These are phyloP conservation scores for Heterodera carotae DNA, from an alignment of 1,140 invertebrate species.

Conservation along the genomic window DNA sequence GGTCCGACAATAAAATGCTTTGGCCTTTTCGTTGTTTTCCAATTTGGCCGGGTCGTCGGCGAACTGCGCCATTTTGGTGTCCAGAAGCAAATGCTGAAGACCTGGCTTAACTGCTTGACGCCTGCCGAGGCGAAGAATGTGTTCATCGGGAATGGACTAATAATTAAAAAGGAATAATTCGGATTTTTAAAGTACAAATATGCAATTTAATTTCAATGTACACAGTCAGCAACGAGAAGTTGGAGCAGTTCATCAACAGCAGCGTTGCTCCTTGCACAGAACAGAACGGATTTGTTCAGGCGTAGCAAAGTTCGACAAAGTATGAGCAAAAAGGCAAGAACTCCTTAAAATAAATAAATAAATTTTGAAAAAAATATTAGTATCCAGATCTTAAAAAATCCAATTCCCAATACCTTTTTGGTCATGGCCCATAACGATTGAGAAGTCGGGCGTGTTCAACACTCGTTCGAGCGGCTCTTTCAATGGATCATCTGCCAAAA, in stretches of 20 bases:
- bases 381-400: no score
- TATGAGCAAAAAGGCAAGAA: neutral
- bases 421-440: neutral
- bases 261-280: conserved; percentile 3
- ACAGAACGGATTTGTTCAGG: neutral
- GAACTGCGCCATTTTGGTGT: conserved; percentile 1
- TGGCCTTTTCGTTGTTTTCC: neutral
- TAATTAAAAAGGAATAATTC: neutral
- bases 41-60: neutral
- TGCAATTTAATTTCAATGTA: neutral
- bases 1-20: conserved; percentile 3
- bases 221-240: neutral
- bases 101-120: neutral
- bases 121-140: neutral
- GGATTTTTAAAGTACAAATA: neutral
- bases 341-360: neutral
- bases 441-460: neutral
- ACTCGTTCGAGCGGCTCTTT: neutral
- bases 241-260: conserved; percentile 5
- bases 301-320: neutral
- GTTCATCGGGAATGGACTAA: neutral
- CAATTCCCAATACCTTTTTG: neutral
- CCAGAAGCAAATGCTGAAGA: conserved; percentile 3
- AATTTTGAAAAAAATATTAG: neutral
- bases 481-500: neutral